A percentile compares a stretch with the other conserved stretches of the same genome.
Conservation (phyloP, 2,888 invertebrate genomes). For the Pseudanteris insignis region DNA sequence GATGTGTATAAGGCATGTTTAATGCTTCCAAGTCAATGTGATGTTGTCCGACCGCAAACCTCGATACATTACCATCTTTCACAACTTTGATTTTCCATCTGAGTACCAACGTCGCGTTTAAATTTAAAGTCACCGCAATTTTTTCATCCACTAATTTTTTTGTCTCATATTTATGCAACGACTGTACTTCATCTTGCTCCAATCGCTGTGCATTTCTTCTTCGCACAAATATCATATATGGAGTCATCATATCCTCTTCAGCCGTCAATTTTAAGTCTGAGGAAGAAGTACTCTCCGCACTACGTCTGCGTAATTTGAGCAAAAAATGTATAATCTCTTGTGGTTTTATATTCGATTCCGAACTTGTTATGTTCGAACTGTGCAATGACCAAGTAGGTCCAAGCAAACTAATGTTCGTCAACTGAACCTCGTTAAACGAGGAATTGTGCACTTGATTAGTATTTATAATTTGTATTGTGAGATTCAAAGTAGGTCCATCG, state of each 20-base stretch:
- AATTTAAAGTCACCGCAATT: constrained; percentile 50
- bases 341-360: constrained; percentile 66
- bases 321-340: constrained; percentile 70
- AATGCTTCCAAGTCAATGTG: constrained; percentile 73
- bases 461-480: constrained; percentile 77
- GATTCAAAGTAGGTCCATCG: constrained; percentile 69
- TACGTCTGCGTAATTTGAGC: constrained; percentile 66
- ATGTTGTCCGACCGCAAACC: constrained; percentile 75
- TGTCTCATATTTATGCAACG: constrained; percentile 16
- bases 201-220: constrained; percentile 60
- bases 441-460: constrained; percentile 73
- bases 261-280: constrained; percentile 62
- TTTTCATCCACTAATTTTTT: constrained; percentile 36
- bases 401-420: constrained; percentile 71
- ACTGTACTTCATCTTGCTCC: constrained; percentile 28
- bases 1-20: constrained; percentile 69
- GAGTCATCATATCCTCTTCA: constrained; percentile 59
- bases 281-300: constrained; percentile 49
- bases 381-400: constrained; percentile 73
- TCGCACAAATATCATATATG: constrained; percentile 68
- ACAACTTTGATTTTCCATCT: constrained; percentile 70
- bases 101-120: constrained; percentile 62
- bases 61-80: constrained; percentile 69
- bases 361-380: constrained; percentile 60
- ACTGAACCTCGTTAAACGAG: constrained; percentile 69